Base-by-base conservation (phyloP, 2,888 invertebrate species). In the Neoaliturus tenellus region DNA sequence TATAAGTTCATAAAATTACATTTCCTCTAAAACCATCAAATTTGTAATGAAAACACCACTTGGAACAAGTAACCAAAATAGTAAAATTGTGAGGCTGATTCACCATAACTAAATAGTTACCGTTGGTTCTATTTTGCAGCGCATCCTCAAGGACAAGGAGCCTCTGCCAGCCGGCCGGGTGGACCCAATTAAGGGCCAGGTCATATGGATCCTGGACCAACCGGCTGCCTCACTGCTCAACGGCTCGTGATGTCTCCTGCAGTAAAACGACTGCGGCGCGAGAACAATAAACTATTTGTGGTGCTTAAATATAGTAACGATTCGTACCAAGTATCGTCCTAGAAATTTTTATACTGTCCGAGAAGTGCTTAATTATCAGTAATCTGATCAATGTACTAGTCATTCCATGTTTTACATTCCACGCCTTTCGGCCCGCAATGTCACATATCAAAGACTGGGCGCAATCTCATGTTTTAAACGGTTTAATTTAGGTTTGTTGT, bases 141-240 rank as follows among this genome's bases (percentile, higher is more conserved):
- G 94, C 87, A 95, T 98, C 85, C 91, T 98, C 84, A 93, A 94
- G 86, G 94, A 96, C 85, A 93, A 94, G 83, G 96, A 97, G 88
- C 92, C 93, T 80, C 91, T 98, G 28, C 98, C 98, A 8, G 96
- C 97, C 0, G 93, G 93, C 0, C 91, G 94, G 89, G 96, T 98
- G 17, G 92, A 93, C 85, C 96, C 97, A 0, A 91, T 90, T 5
- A 90, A 92, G 85, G 97, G 97, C 20, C 91, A 93, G 80, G 90
- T 97, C 0, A 92, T 94, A 87, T 93, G 93, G 93, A 89, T 92
- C 23, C 75, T 88, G 28, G 88, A 88, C 83, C 85, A 86, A 84
- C 78, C 83, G 31, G 88, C 88, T n/a, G 87, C 88, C 1, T 84
- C 86, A 12, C 48, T 71, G 25, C 71, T 82, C n/a, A 31, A 71